These are phyloP conservation scores for Uropetala carovei DNA, from an alignment of 2,888 invertebrate genomes.

Conservation along the genomic window DNA sequence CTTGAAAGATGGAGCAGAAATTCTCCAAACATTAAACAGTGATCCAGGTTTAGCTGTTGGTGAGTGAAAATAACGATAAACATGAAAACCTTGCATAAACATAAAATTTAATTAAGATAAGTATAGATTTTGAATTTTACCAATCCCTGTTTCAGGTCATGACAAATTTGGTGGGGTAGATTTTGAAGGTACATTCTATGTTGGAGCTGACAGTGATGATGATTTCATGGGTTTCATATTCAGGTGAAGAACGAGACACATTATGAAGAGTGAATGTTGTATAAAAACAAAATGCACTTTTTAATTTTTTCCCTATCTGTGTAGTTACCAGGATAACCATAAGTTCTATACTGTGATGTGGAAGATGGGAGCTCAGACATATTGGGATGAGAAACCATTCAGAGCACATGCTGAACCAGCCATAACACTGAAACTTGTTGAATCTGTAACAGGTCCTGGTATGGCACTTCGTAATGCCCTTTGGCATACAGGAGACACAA, in stretches of 20 bases:
- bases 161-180: conserved; percentile 95
- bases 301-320: conserved; percentile 56
- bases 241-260: conserved; percentile 76
- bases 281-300: neutral
- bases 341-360: conserved; percentile 98
- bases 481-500: conserved; percentile 96
- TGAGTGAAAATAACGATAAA: conserved; percentile 69
- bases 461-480: conserved; percentile 92
- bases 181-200: conserved; percentile 96
- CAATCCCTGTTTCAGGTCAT: conserved; percentile 75
- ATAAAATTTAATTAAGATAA: conserved; percentile 68
- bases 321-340: conserved; percentile 91
- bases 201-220: conserved; percentile 94
- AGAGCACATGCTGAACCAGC: conserved; percentile 96
- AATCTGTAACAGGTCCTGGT: conserved; percentile 94
- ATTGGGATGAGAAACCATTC: conserved; percentile 91
- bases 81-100: neutral
- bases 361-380: conserved; percentile 96
- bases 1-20: conserved; percentile 93
- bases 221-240: conserved; percentile 98
- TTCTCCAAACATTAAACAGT: conserved; percentile 94
- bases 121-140: neutral
- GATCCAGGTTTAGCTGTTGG: conserved; percentile 97
- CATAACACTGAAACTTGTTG: conserved; percentile 93
- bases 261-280: neutral